These are phyloP conservation scores for Acanthaster planci DNA, from an alignment of 35 echinoderm and acorn worm species.

Conservation along the genomic window DNA sequence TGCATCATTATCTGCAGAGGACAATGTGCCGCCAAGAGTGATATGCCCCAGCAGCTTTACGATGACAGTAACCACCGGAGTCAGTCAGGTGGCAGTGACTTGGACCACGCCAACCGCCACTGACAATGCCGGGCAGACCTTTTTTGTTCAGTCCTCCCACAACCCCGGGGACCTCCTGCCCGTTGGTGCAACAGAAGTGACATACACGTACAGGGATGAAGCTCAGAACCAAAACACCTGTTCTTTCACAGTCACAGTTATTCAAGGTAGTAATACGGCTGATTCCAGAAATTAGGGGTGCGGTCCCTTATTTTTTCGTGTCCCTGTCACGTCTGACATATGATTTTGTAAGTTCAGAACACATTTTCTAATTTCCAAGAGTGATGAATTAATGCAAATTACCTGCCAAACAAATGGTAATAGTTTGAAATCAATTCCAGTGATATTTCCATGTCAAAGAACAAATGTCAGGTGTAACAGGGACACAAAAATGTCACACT, in stretches of 20 bases:
- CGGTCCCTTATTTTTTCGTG: too few species aligned
- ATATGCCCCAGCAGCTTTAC: conserved; percentile 24
- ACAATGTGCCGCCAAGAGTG: not conserved
- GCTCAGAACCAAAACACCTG: conserved; percentile 9
- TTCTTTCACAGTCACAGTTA: conserved; percentile 22
- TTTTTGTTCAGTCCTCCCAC: not conserved
- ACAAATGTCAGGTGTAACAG: too few species aligned
- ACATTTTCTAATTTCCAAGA: too few species aligned
- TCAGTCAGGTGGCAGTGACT: conserved; percentile 10
- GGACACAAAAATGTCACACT: too few species aligned
- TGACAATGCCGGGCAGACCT: conserved; percentile 37
- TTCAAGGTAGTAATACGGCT: conserved; percentile 3
- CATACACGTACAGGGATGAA: conserved; percentile 25
- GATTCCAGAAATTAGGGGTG: too few species aligned
- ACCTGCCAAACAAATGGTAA: too few species aligned
- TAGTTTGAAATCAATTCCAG: too few species aligned
- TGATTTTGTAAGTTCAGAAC: too few species aligned
- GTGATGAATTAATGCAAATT: too few species aligned
- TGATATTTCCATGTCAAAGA: too few species aligned
- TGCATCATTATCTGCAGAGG: conserved; percentile 19
- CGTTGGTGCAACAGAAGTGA: not conserved
- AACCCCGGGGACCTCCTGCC: conserved; percentile 1
- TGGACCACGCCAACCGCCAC: conserved; percentile 10
- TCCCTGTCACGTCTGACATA: too few species aligned
- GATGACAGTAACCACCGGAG: conserved; percentile 20